phyloP scores from a whole-genome alignment of 1,140 invertebrate genomes.

The Muscidifurax raptorellus region DNA sequence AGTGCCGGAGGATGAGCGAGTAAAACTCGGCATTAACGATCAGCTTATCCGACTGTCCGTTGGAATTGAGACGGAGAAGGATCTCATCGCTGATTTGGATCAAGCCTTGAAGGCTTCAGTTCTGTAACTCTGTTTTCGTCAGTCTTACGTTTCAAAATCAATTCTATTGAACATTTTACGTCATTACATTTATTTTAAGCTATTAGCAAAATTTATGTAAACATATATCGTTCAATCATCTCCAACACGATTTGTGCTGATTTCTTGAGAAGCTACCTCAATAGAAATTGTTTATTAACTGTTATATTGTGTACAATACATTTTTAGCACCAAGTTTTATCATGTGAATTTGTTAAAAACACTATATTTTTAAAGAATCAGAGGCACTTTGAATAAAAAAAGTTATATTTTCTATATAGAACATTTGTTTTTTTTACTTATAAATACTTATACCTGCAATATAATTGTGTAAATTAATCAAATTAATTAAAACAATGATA shows the following conservation, averaged over 20 bases:
- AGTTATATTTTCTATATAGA: too few species aligned
- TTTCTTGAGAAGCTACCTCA: too few species aligned
- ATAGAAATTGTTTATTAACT: too few species aligned
- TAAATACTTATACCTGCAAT: too few species aligned
- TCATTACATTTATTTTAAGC: not conserved
- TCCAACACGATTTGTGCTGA: too few species aligned
- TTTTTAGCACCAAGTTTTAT: too few species aligned
- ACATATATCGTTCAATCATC: not conserved
- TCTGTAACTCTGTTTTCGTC: not conserved
- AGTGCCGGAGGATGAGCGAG: slow-evolving; percentile 83
- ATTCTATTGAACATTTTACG: not conserved
- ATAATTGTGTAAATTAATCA: too few species aligned
- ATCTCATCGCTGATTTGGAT: slow-evolving; percentile 92
- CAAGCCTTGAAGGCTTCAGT: slow-evolving; percentile 80
- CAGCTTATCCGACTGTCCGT: slow-evolving; percentile 93
- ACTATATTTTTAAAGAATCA: not conserved
- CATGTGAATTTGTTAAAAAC: too few species aligned
- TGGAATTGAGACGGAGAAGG: slow-evolving; percentile 91
- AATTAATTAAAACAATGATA: too few species aligned
- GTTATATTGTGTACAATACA: too few species aligned
- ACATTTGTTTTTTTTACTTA: too few species aligned
- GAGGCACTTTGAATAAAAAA: not conserved
- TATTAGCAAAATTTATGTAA: not conserved
- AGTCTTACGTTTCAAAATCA: not conserved
- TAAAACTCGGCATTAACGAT: slow-evolving; percentile 89